Conservation (phyloP, 2,888 invertebrate genomes). For the Zaprionus bogoriensis region DNA sequence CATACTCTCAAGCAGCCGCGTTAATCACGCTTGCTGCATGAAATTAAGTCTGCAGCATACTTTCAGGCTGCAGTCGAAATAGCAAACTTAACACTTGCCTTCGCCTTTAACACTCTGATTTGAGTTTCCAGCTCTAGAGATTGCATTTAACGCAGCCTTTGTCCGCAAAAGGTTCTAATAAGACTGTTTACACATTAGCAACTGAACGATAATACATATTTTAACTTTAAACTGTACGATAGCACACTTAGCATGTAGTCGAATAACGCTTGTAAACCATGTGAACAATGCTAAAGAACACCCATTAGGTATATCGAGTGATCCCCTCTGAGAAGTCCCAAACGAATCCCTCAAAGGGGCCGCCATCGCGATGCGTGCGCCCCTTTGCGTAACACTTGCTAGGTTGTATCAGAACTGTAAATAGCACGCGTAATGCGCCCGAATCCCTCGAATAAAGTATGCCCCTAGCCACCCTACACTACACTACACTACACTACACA, state of each 20-base stretch:
- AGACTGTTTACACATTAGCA: conserved; percentile 71
- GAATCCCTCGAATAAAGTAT: neutral
- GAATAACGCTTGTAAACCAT: conserved; percentile 56
- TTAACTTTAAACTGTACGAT: conserved; percentile 49
- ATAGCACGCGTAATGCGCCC: conserved; percentile 55
- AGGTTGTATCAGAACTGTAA: conserved; percentile 76
- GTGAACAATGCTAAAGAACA: conserved; percentile 63
- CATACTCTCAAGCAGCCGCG: too few relatives aligned
- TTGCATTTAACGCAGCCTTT: conserved; percentile 62
- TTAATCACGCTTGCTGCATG: too few relatives aligned
- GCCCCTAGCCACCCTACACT: neutral
- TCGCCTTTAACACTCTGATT: too few relatives aligned
- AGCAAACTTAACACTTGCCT: neutral
- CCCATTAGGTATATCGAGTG: conserved; percentile 77
- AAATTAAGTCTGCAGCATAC: too few relatives aligned
- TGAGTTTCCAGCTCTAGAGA: neutral
- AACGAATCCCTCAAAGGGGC: conserved; percentile 34
- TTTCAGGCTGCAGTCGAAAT: too few relatives aligned
- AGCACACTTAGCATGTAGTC: conserved; percentile 33
- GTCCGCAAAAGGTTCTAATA: conserved; percentile 56
- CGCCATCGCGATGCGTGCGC: conserved; percentile 35
- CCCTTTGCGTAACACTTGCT: conserved; percentile 62
- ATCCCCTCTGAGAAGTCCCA: conserved; percentile 48
- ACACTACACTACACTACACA: conserved; percentile 10
- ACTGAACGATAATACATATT: conserved; percentile 37